Conservation (phyloP, 2,113 vertebrate species). For the Micromys minutus region DNA sequence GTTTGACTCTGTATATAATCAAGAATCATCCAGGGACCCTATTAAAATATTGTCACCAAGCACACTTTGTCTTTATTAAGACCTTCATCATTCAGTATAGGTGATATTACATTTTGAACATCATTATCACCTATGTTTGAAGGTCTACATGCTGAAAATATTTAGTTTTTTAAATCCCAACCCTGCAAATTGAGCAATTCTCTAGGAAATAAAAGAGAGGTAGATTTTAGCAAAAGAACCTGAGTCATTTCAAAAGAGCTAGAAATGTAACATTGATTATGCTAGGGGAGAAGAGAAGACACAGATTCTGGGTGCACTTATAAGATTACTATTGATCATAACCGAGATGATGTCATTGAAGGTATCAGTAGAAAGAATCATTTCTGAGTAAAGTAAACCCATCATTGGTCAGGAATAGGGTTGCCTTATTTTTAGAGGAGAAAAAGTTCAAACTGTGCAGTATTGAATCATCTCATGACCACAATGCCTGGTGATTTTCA, state of each 20-base stretch:
- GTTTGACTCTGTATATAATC: slow-evolving; percentile 2
- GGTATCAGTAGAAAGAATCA: neutral
- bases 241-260: neutral
- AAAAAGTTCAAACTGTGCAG: neutral
- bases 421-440: neutral
- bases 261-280: neutral
- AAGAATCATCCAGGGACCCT: slow-evolving; percentile 10
- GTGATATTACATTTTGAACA: neutral
- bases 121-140: neutral
- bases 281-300: neutral
- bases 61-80: neutral
- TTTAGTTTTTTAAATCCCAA: neutral
- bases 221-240: neutral
- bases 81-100: neutral
- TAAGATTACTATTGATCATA: neutral
- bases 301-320: neutral
- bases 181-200: neutral
- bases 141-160: neutral
- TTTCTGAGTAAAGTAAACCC: neutral
- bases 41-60: neutral
- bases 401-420: neutral
- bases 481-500: neutral
- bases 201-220: neutral
- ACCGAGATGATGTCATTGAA: neutral
- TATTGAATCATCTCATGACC: neutral